phyloP scores from a whole-genome alignment of 2,888 invertebrate genomes.

The Isoperla grammatica region DNA sequence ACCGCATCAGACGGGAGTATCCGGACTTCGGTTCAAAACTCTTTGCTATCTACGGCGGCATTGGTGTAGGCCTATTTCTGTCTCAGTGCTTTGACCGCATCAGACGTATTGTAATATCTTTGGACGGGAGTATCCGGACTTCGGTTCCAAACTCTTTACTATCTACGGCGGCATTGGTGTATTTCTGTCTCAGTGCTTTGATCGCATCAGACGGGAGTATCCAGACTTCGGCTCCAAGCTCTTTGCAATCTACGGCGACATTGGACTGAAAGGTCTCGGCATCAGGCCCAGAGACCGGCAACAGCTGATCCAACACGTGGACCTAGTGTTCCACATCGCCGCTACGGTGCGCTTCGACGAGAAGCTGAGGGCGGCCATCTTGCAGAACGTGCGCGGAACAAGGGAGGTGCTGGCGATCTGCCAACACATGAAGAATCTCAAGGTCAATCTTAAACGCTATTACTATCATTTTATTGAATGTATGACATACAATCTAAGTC shows the following conservation, averaged over 20 bases:
- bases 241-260: conserved; percentile 43
- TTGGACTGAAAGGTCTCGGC: conserved; percentile 41
- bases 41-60: conserved; percentile 43
- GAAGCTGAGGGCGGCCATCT: conserved; percentile 48
- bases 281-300: conserved; percentile 40
- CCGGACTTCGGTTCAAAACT: conserved; percentile 42
- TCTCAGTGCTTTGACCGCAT: too few species aligned
- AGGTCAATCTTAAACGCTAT: too few species aligned
- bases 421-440: not conserved
- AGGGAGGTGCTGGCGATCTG: not conserved
- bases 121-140: too few species aligned
- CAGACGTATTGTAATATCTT: too few species aligned
- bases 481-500: too few species aligned
- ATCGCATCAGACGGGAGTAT: conserved; percentile 39
- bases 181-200: conserved; percentile 43
- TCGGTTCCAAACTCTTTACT: too few species aligned
- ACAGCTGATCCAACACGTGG: conserved; percentile 37
- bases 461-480: too few species aligned
- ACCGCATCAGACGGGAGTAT: conserved; percentile 39
- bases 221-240: conserved; percentile 42
- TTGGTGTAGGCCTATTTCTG: too few species aligned
- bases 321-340: conserved; percentile 55
- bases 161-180: too few species aligned
- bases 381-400: conserved; percentile 54
- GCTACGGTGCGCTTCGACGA: conserved; percentile 58